Conservation (phyloP, 2,113 vertebrate genomes). For the Protobothrops flavoviridis region DNA sequence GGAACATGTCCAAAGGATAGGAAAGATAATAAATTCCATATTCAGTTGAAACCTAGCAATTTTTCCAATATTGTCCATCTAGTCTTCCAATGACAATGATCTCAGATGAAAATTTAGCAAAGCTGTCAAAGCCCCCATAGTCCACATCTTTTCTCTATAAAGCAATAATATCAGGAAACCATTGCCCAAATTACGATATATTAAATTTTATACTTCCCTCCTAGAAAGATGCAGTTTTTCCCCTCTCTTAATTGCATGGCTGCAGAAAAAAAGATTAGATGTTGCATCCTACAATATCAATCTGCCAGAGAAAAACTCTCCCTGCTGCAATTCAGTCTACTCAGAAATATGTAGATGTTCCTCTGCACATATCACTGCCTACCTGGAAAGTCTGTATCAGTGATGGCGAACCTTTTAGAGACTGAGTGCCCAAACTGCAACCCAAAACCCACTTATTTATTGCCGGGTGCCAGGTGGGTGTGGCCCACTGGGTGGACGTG, state of each 20-base stretch:
- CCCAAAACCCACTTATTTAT: too few relatives aligned
- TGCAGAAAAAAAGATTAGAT: background rate
- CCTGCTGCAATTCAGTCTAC: background rate
- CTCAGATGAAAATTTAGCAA: background rate
- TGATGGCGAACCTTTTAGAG: too few relatives aligned
- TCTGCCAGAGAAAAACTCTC: background rate
- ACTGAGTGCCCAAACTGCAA: too few relatives aligned
- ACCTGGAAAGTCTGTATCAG: background rate
- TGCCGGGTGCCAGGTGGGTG: too few relatives aligned
- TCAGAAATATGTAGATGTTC: background rate
- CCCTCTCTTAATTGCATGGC: background rate
- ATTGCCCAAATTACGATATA: background rate
- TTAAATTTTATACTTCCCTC: background rate
- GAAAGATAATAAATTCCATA: background rate
- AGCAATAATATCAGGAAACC: background rate
- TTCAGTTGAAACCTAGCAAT: background rate
- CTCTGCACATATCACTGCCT: background rate
- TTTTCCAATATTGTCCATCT: background rate
- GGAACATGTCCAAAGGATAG: too few relatives aligned
- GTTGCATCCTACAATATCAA: background rate
- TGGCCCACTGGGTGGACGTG: too few relatives aligned
- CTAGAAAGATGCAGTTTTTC: background rate
- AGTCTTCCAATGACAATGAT: background rate
- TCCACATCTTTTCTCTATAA: background rate
- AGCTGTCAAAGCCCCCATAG: background rate